Evolutionary conservation across 92 coral and sea anemone species (phyloP).

Genomic region (Bergia sp.): DNA sequence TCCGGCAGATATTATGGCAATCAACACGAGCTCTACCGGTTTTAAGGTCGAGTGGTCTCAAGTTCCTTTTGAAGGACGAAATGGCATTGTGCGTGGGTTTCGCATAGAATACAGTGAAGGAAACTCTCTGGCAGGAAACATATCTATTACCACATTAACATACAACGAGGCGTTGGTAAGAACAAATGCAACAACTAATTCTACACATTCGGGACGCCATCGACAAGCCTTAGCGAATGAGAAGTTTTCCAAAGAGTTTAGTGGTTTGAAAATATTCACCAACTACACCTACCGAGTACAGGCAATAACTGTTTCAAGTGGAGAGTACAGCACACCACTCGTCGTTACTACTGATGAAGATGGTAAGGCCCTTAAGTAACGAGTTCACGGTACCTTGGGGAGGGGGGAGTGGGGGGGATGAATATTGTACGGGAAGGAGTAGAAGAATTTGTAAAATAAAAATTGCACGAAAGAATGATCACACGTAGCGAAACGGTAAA

Average conservation of each 20-base stretch:
- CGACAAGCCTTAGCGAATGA: conserved; percentile 2
- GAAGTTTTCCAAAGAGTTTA: conserved; percentile 40
- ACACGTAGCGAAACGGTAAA: not conserved
- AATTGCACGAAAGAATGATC: no score
- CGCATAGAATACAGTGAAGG: conserved; percentile 52
- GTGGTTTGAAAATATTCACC: conserved; percentile 62
- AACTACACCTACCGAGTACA: conserved; percentile 55
- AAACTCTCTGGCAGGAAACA: not conserved
- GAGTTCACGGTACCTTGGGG: no score
- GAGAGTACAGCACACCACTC: conserved; percentile 39
- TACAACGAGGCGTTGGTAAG: conserved; percentile 6
- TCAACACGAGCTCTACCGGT: conserved; percentile 66
- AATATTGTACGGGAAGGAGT: not conserved
- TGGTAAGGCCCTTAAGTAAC: conserved; percentile 43
- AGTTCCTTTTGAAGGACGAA: conserved; percentile 46
- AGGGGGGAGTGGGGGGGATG: no score
- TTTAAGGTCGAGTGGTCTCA: conserved; percentile 56
- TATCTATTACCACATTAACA: not conserved
- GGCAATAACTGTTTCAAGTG: conserved; percentile 53
- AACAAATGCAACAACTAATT: conserved; percentile 5
- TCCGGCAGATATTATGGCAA: conserved; percentile 45
- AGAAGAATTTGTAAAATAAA: not conserved
- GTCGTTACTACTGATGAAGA: conserved; percentile 65
- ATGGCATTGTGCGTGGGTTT: conserved; percentile 63
- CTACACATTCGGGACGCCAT: conserved; percentile 3